phyloP scores from a whole-genome alignment of 2,113 vertebrate genomes.

The Equus quagga region DNA sequence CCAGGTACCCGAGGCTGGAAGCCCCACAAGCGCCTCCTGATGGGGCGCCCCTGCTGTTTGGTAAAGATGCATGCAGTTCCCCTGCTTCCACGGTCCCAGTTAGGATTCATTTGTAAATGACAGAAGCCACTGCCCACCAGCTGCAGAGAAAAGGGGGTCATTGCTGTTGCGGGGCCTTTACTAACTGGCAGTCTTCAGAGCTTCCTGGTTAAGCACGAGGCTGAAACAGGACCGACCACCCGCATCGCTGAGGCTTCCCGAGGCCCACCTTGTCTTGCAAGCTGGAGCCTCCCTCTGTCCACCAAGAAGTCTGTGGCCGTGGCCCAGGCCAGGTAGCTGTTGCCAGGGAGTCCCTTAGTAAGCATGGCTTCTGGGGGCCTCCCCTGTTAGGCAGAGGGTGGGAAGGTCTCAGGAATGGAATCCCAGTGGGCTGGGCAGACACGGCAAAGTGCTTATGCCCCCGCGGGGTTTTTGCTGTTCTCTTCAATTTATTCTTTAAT shows the following conservation, averaged over 20 bases:
- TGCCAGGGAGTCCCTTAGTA: not conserved
- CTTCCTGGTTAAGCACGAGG: not conserved
- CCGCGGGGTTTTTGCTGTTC: not conserved
- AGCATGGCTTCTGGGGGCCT: not conserved
- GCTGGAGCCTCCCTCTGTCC: not conserved
- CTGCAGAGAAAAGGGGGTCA: not conserved
- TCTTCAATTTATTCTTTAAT: not conserved
- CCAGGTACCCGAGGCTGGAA: not conserved
- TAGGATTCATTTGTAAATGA: not conserved
- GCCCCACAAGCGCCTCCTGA: not conserved
- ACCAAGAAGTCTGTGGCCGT: not conserved
- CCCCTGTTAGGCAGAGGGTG: not conserved
- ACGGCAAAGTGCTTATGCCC: not conserved
- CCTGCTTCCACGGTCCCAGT: rapidly evolving
- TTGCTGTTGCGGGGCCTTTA: not conserved
- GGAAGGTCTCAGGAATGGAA: not conserved
- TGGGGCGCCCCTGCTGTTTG: not conserved
- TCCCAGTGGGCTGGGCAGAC: not conserved
- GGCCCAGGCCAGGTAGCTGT: not conserved
- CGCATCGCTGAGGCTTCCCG: not conserved
- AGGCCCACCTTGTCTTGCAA: not conserved
- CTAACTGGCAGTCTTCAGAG: not conserved
- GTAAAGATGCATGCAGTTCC: not conserved
- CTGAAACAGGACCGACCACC: not conserved
- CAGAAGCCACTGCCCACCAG: not conserved